Evolutionary conservation across 2,888 invertebrate genomes (phyloP).

Genomic region (Amphipoea lucens): DNA sequence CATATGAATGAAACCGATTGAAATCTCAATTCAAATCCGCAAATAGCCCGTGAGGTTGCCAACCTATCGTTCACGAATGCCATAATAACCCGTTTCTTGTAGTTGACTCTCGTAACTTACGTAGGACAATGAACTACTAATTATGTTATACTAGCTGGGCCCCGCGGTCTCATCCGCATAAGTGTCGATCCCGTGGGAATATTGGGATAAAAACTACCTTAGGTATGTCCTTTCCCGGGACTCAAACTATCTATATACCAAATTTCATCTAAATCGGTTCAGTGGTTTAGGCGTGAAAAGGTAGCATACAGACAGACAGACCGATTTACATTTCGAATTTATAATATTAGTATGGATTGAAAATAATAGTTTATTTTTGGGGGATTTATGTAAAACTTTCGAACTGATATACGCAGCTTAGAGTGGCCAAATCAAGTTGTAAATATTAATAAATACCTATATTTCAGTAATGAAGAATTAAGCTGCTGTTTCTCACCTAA

Average conservation of each 20-base stretch:
- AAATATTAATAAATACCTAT: not conserved
- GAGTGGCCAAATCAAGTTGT: not conserved
- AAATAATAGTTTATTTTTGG: constrained; percentile 23
- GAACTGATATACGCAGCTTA: constrained; percentile 17
- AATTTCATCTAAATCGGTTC: too few species aligned
- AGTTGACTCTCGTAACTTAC: constrained; percentile 55
- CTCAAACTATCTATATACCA: too few species aligned
- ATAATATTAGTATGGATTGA: not conserved
- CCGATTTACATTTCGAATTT: too few species aligned
- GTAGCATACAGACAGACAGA: too few species aligned
- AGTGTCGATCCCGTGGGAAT: too few species aligned
- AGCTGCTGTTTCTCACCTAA: constrained; percentile 1
- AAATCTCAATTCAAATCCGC: constrained; percentile 55
- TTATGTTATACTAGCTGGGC: constrained; percentile 26
- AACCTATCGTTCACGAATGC: constrained; percentile 57
- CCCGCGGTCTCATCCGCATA: too few species aligned
- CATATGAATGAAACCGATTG: constrained; percentile 53
- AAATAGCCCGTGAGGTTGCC: constrained; percentile 57
- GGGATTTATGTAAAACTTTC: constrained; percentile 33
- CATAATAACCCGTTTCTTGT: constrained; percentile 57
- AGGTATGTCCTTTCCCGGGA: too few species aligned
- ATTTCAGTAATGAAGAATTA: not conserved
- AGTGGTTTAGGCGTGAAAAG: too few species aligned
- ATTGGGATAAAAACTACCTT: too few species aligned
- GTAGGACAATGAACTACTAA: constrained; percentile 61